Conservation (phyloP, 2,113 vertebrate genomes). For the Solea solea region DNA sequence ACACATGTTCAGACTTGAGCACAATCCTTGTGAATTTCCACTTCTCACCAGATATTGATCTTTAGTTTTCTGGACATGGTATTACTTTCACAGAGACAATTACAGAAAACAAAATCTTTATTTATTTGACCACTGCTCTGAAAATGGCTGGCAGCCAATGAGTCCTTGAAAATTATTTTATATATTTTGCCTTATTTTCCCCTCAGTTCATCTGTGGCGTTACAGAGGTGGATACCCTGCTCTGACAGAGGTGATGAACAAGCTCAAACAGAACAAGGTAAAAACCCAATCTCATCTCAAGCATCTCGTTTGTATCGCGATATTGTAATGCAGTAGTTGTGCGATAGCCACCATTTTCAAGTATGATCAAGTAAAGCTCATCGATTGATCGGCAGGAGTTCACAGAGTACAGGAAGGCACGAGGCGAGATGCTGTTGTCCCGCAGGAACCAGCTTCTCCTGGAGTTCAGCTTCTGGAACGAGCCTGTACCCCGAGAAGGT, state of each 20-base stretch:
- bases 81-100: too few relatives aligned
- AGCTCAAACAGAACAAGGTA: constrained; percentile 93
- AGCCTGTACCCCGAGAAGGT: constrained; percentile 88
- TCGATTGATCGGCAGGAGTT: constrained; percentile 83
- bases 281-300: neutral
- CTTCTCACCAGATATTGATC: too few relatives aligned
- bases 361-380: neutral
- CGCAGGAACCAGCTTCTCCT: constrained; percentile 93
- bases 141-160: too few relatives aligned
- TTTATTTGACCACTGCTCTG: too few relatives aligned
- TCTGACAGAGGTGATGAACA: constrained; percentile 95
- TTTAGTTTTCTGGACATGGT: too few relatives aligned
- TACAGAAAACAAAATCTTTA: too few relatives aligned
- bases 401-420: constrained; percentile 88
- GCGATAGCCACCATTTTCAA: neutral
- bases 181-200: constrained; percentile 18
- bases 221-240: constrained; percentile 97
- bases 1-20: too few relatives aligned
- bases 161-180: too few relatives aligned
- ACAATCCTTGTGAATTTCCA: too few relatives aligned
- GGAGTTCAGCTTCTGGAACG: constrained; percentile 98
- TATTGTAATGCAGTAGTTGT: neutral
- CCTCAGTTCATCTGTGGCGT: constrained; percentile 93
- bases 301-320: neutral
- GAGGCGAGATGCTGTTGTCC: constrained; percentile 93